These are phyloP conservation scores for Amphimedon queenslandica DNA, from an alignment of 37 sponge, comb jelly and placozoan genomes.

Conservation along the genomic window DNA sequence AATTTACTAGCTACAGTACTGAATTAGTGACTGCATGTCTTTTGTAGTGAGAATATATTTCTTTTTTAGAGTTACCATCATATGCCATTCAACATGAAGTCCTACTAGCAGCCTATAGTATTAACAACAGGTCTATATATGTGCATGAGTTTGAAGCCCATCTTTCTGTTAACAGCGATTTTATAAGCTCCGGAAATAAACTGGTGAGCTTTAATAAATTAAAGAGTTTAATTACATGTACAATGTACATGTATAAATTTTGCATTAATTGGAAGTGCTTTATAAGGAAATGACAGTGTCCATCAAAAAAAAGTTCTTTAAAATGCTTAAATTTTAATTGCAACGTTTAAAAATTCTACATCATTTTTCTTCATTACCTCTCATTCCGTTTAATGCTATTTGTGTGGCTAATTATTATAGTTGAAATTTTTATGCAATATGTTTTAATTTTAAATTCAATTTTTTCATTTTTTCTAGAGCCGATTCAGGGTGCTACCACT, in stretches of 20 bases:
- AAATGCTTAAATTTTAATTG: no score
- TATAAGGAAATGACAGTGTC: no score
- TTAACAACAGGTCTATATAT: constrained; percentile 60
- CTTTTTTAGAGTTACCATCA: constrained; percentile 37
- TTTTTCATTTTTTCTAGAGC: constrained; percentile 25
- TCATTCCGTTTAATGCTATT: no score
- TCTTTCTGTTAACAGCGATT: constrained; percentile 63
- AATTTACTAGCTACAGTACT: neutral
- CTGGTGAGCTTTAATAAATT: constrained; percentile 25
- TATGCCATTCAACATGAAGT: constrained; percentile 22
- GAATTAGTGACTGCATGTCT: neutral
- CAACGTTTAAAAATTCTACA: no score
- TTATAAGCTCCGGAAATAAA: constrained; percentile 82
- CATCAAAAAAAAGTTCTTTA: no score
- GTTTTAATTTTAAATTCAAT: no score
- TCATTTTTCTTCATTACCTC: no score
- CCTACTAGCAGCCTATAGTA: constrained; percentile 30
- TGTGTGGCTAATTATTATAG: no score
- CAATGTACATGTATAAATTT: no score
- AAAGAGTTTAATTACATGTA: no score
- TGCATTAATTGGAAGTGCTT: no score
- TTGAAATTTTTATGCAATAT: no score
- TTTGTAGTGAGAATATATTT: neutral
- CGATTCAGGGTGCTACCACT: constrained; percentile 58
- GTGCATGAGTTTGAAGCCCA: constrained; percentile 88